Evolutionary conservation across 2,888 invertebrate genomes (phyloP), one percentile per base, ranked within the genome.

Genomic region (Leucophora obtusa): DNA sequence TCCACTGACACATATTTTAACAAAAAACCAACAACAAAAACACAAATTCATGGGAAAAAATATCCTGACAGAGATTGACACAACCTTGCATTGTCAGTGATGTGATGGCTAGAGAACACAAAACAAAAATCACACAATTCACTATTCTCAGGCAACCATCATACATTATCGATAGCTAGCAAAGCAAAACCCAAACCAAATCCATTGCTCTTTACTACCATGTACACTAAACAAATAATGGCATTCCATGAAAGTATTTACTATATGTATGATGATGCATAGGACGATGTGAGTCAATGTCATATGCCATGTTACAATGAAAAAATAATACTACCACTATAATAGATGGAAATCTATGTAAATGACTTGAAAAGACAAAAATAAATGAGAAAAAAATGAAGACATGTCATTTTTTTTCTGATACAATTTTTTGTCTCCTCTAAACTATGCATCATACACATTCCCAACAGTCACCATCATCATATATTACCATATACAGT

Each of bases 1-100:
- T 81, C 77, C 73, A 77, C 58, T 81, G 81, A 81, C 81, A 81
- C 62, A 81, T 62, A 80, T 80, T 50, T 69, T 38, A 65, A 56
- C 28, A 18, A 17, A 66, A 53, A 21, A 28, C 15, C 24, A 3
- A 18, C 28, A 58, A 28, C 17, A 56, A 28, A 1, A 28, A 62
- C n/a, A 18, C 10, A 51, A 75, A 54, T 76, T 63, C 65, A 69
- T 24, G 58, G 11, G 53, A 50, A n/a, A 43, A 43, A 51, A 76
- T 76, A 76, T 76, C 58, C 63, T 77, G 81, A 74, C 65, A 77
- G 66, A 81, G 77, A 81, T 81, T 81, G 81, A 81, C 81, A 74
- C 73, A 77, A 81, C 81, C 77, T 74, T 77, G 81, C 58, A 58
- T 65, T 77, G 81, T 66, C 73, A 72, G 66, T 74, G 77, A 73